These are phyloP conservation scores for Danaus plexippus DNA, from an alignment of 1,140 invertebrate species.

Conservation along the genomic window DNA sequence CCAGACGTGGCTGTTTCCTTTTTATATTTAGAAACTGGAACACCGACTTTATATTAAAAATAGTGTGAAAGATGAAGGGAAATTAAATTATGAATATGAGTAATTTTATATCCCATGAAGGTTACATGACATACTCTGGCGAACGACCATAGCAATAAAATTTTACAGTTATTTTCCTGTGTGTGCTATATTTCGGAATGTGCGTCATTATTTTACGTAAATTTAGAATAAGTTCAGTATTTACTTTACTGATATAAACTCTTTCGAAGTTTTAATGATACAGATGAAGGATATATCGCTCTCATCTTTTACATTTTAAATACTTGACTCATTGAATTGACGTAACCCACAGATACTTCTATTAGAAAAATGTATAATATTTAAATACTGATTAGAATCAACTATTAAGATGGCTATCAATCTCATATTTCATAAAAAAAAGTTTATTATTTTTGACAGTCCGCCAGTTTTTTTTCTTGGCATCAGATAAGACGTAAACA, in stretches of 20 bases:
- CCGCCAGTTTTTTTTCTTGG: too few relatives aligned
- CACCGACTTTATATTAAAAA: too few relatives aligned
- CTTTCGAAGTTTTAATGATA: conserved; percentile 41
- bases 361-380: too few relatives aligned
- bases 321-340: conserved; percentile 7
- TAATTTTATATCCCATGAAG: conserved; percentile 26
- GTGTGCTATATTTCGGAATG: conserved; percentile 35
- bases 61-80: conserved; percentile 9
- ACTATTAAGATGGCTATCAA: too few relatives aligned
- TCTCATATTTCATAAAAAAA: too few relatives aligned
- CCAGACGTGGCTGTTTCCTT: too few relatives aligned
- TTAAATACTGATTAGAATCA: too few relatives aligned
- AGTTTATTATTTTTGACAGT: too few relatives aligned
- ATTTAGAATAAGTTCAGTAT: conserved; percentile 36
- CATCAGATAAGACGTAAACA: conserved; percentile 3
- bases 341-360: neutral
- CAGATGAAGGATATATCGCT: conserved; percentile 36
- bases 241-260: conserved; percentile 43
- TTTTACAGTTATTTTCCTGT: conserved; percentile 41
- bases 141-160: conserved; percentile 38
- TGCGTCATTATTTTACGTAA: conserved; percentile 51
- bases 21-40: too few relatives aligned
- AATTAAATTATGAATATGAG: conserved; percentile 24
- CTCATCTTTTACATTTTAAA: conserved; percentile 15
- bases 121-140: conserved; percentile 28